Evolutionary conservation across 2,113 vertebrate genomes (phyloP), one percentile per base, ranked within the genome.

Genomic region (Zootoca vivipara): DNA sequence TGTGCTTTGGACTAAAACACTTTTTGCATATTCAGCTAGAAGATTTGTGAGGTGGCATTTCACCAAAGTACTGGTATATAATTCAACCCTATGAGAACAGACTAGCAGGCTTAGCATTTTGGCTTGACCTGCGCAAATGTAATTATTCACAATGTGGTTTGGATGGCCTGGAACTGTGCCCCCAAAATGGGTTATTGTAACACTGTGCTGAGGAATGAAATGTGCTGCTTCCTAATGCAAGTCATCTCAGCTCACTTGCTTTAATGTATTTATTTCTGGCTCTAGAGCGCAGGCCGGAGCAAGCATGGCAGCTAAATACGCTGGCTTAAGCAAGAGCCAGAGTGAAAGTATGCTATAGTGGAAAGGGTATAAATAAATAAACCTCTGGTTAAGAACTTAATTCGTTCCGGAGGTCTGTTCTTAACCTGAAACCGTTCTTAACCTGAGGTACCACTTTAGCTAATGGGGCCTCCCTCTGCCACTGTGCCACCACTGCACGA

Each of bases 41-140:
- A 79, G 64, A 80, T 88, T 94, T 87, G 74, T 78, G 83, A 88
- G 81, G 46, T 42, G 64, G 82, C 77, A 78, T 30, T 79, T 93
- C 86, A 88, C 72, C 70, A 64, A 75, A 28, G 52, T 12, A 38
- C 56, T 62, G 12, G 73, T 62, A 58, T 58, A 35, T 75, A 85
- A 62, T 89, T 91, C 91, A 85, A 12, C 83, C 28, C 85, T 86
- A 2, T 42, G 35, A 91, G 72, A 77, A 94, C 90, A 93, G 46
- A 42, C 64, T 58, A 40, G 52, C 74, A 58, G 75, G 85, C 38
- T 18, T 33, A 70, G 35, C 1, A 58, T 89, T 92, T 81, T 88
- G 89, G 90, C 84, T 38, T n/a, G 77, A 78, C 77, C 77, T 56
- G 15, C 89, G 82, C 84, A 95, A 94, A 85, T 56, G 52, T 77